These are phyloP conservation scores for Volucella inanis DNA, from an alignment of 2,888 invertebrate genomes.

Conservation along the genomic window DNA sequence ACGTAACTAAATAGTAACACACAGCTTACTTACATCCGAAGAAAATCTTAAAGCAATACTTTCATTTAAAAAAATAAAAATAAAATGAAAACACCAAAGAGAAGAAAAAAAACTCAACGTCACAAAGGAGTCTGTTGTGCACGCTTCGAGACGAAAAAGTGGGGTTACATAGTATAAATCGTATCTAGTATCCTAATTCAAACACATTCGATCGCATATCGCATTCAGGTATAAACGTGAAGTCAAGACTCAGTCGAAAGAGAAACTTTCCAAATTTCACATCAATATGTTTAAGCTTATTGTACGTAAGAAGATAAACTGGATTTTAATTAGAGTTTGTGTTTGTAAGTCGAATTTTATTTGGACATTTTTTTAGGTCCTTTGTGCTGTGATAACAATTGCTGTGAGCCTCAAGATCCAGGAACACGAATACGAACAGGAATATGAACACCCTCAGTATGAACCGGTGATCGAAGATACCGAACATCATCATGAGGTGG, in stretches of 20 bases:
- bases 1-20: constrained; percentile 63
- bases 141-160: constrained; percentile 50
- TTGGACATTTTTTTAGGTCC: constrained; percentile 76
- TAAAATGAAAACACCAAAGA: constrained; percentile 6
- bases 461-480: constrained; percentile 82
- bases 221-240: constrained; percentile 78
- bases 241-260: constrained; percentile 30
- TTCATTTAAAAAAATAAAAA: constrained; percentile 60
- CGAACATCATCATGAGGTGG: constrained; percentile 85
- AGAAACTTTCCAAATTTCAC: constrained; percentile 53
- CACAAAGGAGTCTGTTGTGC: constrained; percentile 44
- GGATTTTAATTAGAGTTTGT: constrained; percentile 15
- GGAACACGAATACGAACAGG: constrained; percentile 75
- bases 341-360: constrained; percentile 1
- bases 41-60: constrained; percentile 59
- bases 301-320: constrained; percentile 78
- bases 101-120: constrained; percentile 29
- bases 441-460: constrained; percentile 78
- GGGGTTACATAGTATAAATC: constrained; percentile 81
- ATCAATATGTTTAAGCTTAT: constrained; percentile 79
- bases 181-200: constrained; percentile 81
- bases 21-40: constrained; percentile 28
- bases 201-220: constrained; percentile 80
- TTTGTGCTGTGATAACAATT: constrained; percentile 74
- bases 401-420: constrained; percentile 57